A percentile compares a stretch with the other conserved stretches of the same genome.
These are phyloP conservation scores for Poeciliopsis turrubarensis DNA, from an alignment of 2,113 vertebrate species.

Conservation along the genomic window DNA sequence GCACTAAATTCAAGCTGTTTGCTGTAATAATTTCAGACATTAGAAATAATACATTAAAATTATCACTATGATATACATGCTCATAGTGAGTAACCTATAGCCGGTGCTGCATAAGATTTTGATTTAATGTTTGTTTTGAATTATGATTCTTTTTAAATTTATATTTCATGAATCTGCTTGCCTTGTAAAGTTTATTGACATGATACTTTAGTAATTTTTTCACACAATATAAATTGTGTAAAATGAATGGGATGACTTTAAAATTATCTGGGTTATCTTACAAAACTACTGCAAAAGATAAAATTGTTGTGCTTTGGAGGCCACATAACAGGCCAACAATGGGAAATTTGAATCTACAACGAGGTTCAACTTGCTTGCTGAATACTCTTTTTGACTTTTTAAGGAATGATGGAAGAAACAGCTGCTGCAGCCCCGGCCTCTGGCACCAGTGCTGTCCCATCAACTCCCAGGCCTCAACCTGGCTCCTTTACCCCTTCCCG, in stretches of 20 bases:
- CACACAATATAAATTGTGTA: too few relatives aligned
- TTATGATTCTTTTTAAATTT: too few relatives aligned
- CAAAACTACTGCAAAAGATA: background rate
- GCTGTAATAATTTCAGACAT: too few relatives aligned
- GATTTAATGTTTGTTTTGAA: too few relatives aligned
- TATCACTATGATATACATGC: too few relatives aligned
- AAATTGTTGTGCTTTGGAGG: background rate
- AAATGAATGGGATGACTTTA: background rate
- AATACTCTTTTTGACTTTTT: conserved; percentile 9
- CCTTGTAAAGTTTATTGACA: background rate
- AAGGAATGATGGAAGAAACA: conserved; percentile 70
- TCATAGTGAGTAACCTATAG: too few relatives aligned
- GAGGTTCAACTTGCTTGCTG: background rate
- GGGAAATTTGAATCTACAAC: background rate
- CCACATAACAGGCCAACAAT: background rate
- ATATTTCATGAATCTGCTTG: background rate
- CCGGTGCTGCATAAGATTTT: too few relatives aligned
- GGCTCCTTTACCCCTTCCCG: conserved; percentile 79
- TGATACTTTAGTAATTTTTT: background rate
- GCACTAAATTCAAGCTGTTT: too few relatives aligned
- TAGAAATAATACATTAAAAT: too few relatives aligned
- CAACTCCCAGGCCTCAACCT: conserved; percentile 55
- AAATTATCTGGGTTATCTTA: background rate
- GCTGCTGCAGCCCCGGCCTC: conserved; percentile 36
- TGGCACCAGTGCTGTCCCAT: conserved; percentile 21